Evolutionary conservation across 23 tunicate species (phyloP).

Genomic region (Styela plicata): DNA sequence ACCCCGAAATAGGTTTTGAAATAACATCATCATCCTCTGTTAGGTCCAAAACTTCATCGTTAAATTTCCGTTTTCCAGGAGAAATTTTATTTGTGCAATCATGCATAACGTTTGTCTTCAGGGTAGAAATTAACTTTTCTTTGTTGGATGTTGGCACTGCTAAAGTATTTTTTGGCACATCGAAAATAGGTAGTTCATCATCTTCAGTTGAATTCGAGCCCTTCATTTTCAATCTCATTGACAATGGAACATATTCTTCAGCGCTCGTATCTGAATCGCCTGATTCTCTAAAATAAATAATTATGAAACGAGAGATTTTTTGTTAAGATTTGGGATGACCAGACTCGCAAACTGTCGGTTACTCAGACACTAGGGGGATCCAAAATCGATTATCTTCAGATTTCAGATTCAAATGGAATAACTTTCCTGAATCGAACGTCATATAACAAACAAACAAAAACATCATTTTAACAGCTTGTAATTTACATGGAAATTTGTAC

Average conservation of each 20-base stretch:
- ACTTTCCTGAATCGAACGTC: no score
- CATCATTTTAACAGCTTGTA: no score
- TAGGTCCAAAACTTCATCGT: not conserved
- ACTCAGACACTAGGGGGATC: no score
- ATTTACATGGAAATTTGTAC: no score
- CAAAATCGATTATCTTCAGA: no score
- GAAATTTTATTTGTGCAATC: not conserved
- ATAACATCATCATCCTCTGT: not conserved
- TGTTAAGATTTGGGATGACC: no score
- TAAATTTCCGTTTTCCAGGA: not conserved
- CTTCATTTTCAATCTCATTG: slow-evolving; percentile 12
- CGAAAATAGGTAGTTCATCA: not conserved
- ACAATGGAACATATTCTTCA: slow-evolving; percentile 20
- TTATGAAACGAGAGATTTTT: no score
- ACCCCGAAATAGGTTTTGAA: not conserved
- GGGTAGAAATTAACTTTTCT: not conserved
- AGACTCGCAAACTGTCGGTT: no score
- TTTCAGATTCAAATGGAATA: no score
- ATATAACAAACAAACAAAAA: no score
- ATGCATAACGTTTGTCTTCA: not conserved
- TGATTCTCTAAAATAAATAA: no score
- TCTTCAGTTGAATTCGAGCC: not conserved
- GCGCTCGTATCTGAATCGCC: not conserved
- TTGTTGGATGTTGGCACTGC: not conserved
- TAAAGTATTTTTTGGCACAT: not conserved